Conservation (phyloP, 2,113 vertebrate species). For the Nyctereutes procyonoides region DNA sequence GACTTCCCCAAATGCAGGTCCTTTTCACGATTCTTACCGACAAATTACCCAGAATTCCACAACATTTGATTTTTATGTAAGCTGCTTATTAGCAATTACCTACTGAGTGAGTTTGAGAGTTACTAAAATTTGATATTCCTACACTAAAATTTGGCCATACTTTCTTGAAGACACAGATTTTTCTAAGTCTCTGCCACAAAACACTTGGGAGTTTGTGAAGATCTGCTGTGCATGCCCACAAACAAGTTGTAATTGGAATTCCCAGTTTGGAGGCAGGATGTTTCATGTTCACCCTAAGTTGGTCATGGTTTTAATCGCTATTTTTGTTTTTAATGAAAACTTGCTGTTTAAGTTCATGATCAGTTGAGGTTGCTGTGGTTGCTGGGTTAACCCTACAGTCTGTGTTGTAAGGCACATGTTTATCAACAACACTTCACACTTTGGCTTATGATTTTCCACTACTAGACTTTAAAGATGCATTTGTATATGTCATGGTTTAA, state of each 20-base stretch:
- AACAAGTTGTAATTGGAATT: background rate
- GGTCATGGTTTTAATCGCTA: background rate
- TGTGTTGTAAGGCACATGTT: background rate
- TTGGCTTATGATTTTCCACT: background rate
- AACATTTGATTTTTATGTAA: background rate
- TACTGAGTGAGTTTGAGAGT: background rate
- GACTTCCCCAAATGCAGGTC: background rate
- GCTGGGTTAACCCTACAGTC: background rate
- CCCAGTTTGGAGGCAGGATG: background rate
- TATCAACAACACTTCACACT: background rate
- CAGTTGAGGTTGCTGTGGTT: background rate
- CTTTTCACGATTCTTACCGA: background rate
- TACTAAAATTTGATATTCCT: background rate
- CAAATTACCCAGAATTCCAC: background rate
- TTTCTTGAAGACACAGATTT: background rate
- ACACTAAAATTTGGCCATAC: background rate
- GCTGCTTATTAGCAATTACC: background rate
- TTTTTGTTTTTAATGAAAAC: conserved; percentile 44
- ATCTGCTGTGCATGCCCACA: background rate
- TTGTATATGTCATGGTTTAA: background rate
- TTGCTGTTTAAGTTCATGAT: background rate
- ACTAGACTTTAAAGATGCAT: background rate
- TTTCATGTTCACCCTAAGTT: background rate
- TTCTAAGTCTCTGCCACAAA: background rate
- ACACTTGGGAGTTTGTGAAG: background rate